Evolutionary conservation across 1,140 invertebrate species (phyloP), one percentile per base, ranked within the genome.

Genomic region (Melitaea cinxia): DNA sequence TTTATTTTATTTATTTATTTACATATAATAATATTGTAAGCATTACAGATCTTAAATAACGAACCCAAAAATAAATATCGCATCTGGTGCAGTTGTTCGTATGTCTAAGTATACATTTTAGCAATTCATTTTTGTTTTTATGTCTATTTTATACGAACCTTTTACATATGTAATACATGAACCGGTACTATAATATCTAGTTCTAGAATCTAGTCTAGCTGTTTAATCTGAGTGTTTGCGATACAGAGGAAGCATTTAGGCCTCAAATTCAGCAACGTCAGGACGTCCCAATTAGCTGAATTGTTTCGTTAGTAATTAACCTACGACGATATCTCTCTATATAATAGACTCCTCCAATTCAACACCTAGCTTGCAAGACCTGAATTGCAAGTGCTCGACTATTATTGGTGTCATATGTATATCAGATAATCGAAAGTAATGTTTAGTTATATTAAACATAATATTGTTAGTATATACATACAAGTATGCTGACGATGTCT

Each of bases 281-380:
- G 21, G 19, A 19, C 42, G 19, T 23, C 42, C 42, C 42, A 47
- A 47, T 47, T 47, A 47, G 42, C 19, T 23, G 42, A 47, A 47
- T 47, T 47, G 42, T 47, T 47, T 47, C 42, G 42, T 47, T 47
- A 23, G 42, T 47, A 47, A 47, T 47, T 47, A 47, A 21, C 42
- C 42, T 47, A 19, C 23, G 42, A 47, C 21, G 42, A 47, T 47
- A 47, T 17, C 42, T 47, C 42, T 47, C 42, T 47, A 4, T 47
- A 47, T 47, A 47, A 47, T 47, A 19, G 42, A 21, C 19, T 5
- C 23, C 42, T 47, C 42, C 42, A 2, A 47, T 47, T 47, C 42
- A 47, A 12, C 42, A 12, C 23, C 42, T 23, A 21, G n/a, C 15
- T n/a, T 39, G 42, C 42, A 23, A 47, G 42, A 47, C 9, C 42